A percentile compares a stretch with the other conserved stretches of the same genome.
phyloP scores from a whole-genome alignment of 2,797 vertebrate genomes.

The Muscicapa striata region DNA sequence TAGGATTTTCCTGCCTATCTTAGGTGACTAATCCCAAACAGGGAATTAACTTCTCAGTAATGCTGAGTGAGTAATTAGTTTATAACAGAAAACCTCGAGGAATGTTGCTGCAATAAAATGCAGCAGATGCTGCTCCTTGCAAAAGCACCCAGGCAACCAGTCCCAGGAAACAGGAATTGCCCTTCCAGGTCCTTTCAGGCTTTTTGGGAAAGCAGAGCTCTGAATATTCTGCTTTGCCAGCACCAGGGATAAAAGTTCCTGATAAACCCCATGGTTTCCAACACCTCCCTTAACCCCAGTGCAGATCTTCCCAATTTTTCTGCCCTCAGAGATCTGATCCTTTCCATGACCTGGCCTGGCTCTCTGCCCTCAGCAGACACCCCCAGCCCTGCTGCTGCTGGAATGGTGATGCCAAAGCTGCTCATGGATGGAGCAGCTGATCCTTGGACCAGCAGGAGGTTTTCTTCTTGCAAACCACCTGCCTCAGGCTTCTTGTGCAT shows the following conservation, averaged over 20 bases:
- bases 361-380: neutral
- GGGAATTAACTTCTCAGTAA: neutral
- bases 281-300: neutral
- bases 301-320: rapidly evolving
- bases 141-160: rapidly evolving
- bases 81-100: neutral
- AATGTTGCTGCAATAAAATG: neutral
- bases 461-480: neutral
- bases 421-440: neutral
- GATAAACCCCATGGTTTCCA: neutral
- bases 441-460: neutral
- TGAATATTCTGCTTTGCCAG: neutral
- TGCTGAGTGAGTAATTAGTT: neutral
- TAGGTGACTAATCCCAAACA: neutral
- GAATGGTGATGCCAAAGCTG: neutral
- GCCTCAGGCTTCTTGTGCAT: neutral
- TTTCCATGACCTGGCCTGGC: neutral
- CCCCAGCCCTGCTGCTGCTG: neutral
- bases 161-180: neutral
- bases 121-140: neutral
- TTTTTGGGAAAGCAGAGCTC: neutral
- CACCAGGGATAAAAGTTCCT: neutral
- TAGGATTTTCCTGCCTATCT: neutral
- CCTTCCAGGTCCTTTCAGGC: rapidly evolving
- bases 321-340: neutral